These are phyloP conservation scores for Maconellicoccus hirsutus DNA, from an alignment of 1,140 invertebrate genomes.

Conservation along the genomic window DNA sequence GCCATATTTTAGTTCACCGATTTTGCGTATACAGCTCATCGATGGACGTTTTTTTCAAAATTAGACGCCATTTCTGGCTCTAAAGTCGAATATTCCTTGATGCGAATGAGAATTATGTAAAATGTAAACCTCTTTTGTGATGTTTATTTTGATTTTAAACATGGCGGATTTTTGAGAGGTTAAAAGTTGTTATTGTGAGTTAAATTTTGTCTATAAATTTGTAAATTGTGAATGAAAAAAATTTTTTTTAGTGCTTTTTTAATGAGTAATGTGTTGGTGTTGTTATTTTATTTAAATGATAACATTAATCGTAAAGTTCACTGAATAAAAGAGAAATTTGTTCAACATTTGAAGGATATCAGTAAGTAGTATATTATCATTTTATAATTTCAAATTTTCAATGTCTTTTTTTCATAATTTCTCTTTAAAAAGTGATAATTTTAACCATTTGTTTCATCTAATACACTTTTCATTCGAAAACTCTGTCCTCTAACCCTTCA, in stretches of 20 bases:
- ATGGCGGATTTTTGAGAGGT: conserved; percentile 20
- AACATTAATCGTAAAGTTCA: not conserved
- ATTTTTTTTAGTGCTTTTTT: not conserved
- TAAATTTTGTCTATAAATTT: not conserved
- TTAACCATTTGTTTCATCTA: not conserved
- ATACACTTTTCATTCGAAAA: not conserved
- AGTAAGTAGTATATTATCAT: conserved; percentile 15
- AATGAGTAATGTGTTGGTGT: not conserved
- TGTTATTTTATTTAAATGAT: not conserved
- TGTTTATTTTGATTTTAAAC: conserved; percentile 22
- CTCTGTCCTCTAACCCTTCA: not conserved
- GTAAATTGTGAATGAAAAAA: conserved; percentile 8
- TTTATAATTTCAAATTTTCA: not conserved
- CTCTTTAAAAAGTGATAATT: not conserved
- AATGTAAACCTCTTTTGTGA: conserved; percentile 16
- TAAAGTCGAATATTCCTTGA: conserved; percentile 14
- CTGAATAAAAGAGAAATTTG: not conserved
- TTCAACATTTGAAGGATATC: not conserved
- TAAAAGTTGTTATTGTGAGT: conserved; percentile 14
- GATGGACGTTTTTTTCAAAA: not conserved
- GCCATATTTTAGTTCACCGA: not conserved
- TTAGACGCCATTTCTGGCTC: not conserved
- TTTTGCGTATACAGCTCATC: not conserved
- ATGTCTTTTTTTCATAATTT: not conserved
- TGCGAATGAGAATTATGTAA: conserved; percentile 17